phyloP scores from a whole-genome alignment of 1,140 invertebrate species.

The Ostrea denselamellosa region DNA sequence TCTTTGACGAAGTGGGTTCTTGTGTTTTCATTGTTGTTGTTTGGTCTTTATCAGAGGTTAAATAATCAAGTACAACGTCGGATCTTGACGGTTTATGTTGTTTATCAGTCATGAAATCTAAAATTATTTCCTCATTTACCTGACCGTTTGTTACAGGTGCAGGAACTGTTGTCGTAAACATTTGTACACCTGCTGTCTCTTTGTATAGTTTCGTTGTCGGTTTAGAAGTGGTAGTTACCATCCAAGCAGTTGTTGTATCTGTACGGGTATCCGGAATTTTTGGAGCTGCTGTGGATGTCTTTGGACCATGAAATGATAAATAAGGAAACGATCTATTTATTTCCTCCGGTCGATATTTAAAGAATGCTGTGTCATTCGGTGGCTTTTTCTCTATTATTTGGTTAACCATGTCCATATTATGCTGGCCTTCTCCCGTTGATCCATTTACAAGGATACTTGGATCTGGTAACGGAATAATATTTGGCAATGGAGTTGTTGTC shows the following conservation, averaged over 20 bases:
- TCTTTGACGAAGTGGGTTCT: neutral
- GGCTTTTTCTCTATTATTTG: neutral
- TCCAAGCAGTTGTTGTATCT: neutral
- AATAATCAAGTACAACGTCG: conserved; percentile 2
- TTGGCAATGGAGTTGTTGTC: neutral
- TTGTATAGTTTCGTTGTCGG: neutral
- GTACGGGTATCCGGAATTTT: neutral
- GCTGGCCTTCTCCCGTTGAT: neutral
- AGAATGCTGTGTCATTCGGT: neutral
- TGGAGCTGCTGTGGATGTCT: neutral
- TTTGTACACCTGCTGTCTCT: neutral
- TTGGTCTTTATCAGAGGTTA: conserved; percentile 1
- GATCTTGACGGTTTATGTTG: neutral
- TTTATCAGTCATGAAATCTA: conserved; percentile 27
- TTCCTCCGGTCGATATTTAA: conserved; percentile 5
- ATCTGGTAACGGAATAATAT: neutral
- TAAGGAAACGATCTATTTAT: neutral
- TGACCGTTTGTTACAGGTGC: neutral
- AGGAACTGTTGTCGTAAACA: conserved; percentile 11
- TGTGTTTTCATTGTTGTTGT: neutral
- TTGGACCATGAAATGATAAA: neutral
- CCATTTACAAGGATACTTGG: neutral
- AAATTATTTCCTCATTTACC: conserved; percentile 21
- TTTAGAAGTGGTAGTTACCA: neutral
- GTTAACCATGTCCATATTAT: neutral